Evolutionary conservation across 2,888 invertebrate genomes (phyloP), one percentile per base, ranked within the genome.

Genomic region (Xestia ashworthii): DNA sequence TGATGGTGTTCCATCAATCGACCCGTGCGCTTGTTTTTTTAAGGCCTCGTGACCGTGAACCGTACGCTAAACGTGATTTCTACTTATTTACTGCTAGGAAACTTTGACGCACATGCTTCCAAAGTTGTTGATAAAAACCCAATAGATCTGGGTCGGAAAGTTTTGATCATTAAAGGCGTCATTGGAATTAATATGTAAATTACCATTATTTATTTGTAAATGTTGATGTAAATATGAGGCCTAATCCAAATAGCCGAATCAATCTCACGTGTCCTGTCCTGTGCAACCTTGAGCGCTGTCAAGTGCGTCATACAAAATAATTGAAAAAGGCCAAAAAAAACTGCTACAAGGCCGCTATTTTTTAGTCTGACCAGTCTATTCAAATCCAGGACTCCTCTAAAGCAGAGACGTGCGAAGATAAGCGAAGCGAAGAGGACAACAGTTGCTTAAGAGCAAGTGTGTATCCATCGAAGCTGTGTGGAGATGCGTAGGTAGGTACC

Each of bases 141-240:
- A 22, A 41, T 62, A 22, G 6, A 48, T 41, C 22, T 32, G 50
- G 16, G 16, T 50, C 50, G 25, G 19, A 41, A 66, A 60, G 41
- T 50, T 75, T n/a, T 44, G n/a, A 32, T 14, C 9, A 46, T 53
- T 60, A 22, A 58, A 74, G 25, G 25, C 5, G 12, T 32, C 58
- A 48, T 25, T 74, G 64, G 19, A 64, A 22, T 44, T 32, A 53
- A 46, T 46, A 74, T 55, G 46, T 38, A 58, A 69, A 58, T 70
- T n/a, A 46, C 1, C 5, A 38, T 32, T 71, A 46, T 12, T 55
- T 55, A 1, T 8, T 50, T 16, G 8, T 32, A 50, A 60, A 60
- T 55, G 1, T 48, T 41, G 25, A 25, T 41, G 38, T 38, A 69
- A 69, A 69, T 19, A 55, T 22, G 9, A 25, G 32, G 11, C 16